These are phyloP conservation scores for Schrankia costaestrigalis DNA, from an alignment of 2,888 invertebrate genomes.

Conservation along the genomic window DNA sequence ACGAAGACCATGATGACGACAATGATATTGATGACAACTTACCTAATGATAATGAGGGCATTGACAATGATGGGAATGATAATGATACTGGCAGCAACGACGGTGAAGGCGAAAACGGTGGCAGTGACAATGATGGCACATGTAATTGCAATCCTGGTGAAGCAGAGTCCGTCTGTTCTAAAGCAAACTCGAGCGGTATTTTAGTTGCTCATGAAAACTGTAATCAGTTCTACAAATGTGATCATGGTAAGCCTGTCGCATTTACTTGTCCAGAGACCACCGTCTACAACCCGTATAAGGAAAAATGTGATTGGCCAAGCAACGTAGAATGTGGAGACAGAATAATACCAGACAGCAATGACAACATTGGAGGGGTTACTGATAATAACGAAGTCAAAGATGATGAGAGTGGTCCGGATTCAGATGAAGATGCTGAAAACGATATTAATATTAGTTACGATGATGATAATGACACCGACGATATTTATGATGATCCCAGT, in stretches of 20 bases:
- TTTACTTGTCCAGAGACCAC: conserved; percentile 22
- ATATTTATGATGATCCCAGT: conserved; percentile 28
- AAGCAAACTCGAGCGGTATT: conserved; percentile 29
- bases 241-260: conserved; percentile 26
- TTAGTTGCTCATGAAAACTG: conserved; percentile 36
- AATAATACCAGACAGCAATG: conserved; percentile 22
- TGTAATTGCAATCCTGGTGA: conserved; percentile 37
- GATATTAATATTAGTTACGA: conserved; percentile 1
- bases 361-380: no score
- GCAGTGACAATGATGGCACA: conserved; percentile 12
- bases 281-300: conserved; percentile 32
- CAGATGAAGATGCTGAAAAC: conserved; percentile 5
- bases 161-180: conserved; percentile 37
- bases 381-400: no score
- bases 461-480: conserved; percentile 3
- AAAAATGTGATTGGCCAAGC: conserved; percentile 35
- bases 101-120: conserved; percentile 3
- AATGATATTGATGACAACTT: no score
- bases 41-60: no score
- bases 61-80: conserved; percentile 3
- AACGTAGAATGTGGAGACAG: conserved; percentile 31
- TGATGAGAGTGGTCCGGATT: no score
- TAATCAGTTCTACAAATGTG: conserved; percentile 37
- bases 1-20: no score
- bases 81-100: not conserved